Conservation (phyloP, 1,140 invertebrate genomes). For the Holcopasites calliopsidis region DNA sequence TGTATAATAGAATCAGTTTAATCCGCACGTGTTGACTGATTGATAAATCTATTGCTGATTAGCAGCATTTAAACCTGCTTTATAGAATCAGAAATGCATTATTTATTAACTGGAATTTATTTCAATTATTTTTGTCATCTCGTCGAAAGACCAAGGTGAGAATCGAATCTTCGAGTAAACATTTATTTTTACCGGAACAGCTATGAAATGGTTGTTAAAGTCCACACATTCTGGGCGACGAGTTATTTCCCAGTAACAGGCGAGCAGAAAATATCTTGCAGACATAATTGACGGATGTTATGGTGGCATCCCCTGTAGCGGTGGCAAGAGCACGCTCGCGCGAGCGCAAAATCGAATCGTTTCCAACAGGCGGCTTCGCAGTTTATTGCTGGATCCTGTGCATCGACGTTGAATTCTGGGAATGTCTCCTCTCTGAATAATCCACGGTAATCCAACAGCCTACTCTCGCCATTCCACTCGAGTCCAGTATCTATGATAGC, state of each 20-base stretch:
- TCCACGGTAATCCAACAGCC: neutral
- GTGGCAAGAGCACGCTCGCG: slow-evolving; percentile 32
- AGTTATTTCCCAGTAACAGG: too few relatives aligned
- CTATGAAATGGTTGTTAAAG: neutral
- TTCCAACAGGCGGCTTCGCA: slow-evolving; percentile 34
- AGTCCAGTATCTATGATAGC: too few relatives aligned
- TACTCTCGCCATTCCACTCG: neutral
- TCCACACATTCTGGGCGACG: neutral
- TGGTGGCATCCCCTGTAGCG: slow-evolving; percentile 34
- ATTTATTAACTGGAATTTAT: too few relatives aligned
- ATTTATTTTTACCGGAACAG: slow-evolving; percentile 1
- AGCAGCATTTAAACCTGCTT: too few relatives aligned
- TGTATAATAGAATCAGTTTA: too few relatives aligned
- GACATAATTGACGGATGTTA: slow-evolving; percentile 48
- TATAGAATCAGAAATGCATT: too few relatives aligned
- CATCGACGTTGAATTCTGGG: slow-evolving; percentile 40
- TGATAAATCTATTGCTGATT: too few relatives aligned
- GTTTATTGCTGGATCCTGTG: slow-evolving; percentile 45
- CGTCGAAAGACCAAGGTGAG: neutral
- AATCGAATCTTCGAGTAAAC: slow-evolving; percentile 7
- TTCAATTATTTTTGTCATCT: too few relatives aligned
- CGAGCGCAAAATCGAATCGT: slow-evolving; percentile 46
- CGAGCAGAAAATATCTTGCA: slow-evolving; percentile 27
- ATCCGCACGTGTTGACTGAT: too few relatives aligned
- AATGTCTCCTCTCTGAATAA: slow-evolving; percentile 31